A percentile compares a stretch with the other conserved stretches of the same genome.
Conservation (phyloP, 1,140 invertebrate species). For the Aricia agestis region DNA sequence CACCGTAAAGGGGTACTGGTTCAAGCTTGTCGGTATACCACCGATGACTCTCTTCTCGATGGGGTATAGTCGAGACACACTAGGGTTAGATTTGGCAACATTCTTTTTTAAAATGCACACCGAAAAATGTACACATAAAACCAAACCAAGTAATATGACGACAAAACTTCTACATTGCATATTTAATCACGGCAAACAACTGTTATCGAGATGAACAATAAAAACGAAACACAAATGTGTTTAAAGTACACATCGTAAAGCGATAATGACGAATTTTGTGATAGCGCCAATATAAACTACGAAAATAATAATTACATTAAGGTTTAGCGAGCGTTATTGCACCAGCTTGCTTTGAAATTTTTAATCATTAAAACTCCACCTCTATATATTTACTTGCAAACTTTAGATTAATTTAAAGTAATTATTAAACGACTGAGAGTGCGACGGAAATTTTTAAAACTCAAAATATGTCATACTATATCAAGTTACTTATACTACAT, state of each 20-base stretch:
- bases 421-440: no score
- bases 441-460: no score
- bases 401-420: no score
- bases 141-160: neutral
- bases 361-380: no score
- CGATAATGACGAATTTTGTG: neutral
- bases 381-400: no score
- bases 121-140: neutral
- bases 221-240: neutral
- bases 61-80: conserved; percentile 29
- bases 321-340: no score
- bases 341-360: no score
- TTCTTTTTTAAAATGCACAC: conserved; percentile 36
- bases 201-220: neutral
- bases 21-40: conserved; percentile 26
- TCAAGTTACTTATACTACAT: no score
- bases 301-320: no score
- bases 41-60: conserved; percentile 37
- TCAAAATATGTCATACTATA: no score
- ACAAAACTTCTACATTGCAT: neutral
- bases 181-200: neutral
- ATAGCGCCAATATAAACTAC: neutral
- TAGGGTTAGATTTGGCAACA: conserved; percentile 32
- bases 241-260: neutral
- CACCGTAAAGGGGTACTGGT: conserved; percentile 38